These are phyloP conservation scores for Rhodinocichla rosea DNA, from an alignment of 2,113 vertebrate species.

Conservation along the genomic window DNA sequence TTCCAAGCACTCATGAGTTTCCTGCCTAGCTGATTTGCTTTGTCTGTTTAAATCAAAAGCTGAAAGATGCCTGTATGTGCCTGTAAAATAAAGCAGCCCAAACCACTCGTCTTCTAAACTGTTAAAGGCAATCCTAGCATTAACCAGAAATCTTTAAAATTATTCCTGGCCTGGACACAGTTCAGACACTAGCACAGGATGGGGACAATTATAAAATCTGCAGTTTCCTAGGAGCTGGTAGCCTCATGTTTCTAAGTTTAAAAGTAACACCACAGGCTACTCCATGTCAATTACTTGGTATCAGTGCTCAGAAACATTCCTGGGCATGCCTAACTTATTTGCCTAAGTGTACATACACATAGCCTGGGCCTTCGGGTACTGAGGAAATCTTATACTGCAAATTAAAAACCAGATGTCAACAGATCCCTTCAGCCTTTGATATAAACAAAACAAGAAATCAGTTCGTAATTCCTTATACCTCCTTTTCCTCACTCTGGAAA, in stretches of 20 bases:
- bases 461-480: not conserved
- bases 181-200: not conserved
- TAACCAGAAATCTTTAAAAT: not conserved
- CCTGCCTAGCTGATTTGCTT: not conserved
- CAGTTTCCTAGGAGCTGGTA: not conserved
- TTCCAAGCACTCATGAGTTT: not conserved
- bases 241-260: not conserved
- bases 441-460: not conserved
- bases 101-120: not conserved
- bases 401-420: not conserved
- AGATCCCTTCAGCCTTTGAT: not conserved
- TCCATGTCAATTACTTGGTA: not conserved
- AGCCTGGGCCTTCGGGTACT: not conserved
- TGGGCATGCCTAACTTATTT: not conserved
- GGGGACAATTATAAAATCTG: not conserved
- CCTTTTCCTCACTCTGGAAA: not conserved
- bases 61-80: not conserved
- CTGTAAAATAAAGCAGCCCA: not conserved
- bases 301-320: not conserved
- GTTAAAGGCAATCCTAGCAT: not conserved
- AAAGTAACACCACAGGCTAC: not conserved
- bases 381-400: not conserved
- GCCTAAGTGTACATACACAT: accelerated
- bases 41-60: not conserved
- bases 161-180: not conserved